These are phyloP conservation scores for Lemur catta DNA, from an alignment of 2,797 vertebrate species.

Conservation along the genomic window DNA sequence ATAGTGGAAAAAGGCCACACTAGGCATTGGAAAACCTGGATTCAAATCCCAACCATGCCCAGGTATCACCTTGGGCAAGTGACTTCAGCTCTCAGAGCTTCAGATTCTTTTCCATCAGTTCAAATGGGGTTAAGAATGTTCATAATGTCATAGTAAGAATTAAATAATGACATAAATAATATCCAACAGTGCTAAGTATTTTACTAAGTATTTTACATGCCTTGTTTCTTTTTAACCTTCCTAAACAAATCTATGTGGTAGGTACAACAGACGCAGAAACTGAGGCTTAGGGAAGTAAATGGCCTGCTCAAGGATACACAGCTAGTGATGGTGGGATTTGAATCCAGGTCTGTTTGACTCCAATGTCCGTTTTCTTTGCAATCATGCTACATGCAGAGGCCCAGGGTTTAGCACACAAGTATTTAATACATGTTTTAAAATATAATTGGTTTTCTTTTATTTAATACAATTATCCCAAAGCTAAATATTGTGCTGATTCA, in stretches of 20 bases:
- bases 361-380: background rate
- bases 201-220: background rate
- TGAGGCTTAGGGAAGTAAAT: background rate
- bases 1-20: background rate
- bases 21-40: background rate
- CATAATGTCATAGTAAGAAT: background rate
- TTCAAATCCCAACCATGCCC: background rate
- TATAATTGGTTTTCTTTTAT: slow-evolving; percentile 13
- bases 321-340: background rate
- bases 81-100: background rate
- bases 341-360: background rate
- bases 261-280: background rate
- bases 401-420: background rate
- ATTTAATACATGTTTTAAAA: slow-evolving; percentile 3
- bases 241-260: background rate
- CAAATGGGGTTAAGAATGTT: background rate
- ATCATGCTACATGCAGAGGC: background rate
- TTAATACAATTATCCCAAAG: background rate
- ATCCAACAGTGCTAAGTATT: background rate
- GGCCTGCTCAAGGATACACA: background rate
- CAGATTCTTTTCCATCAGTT: background rate
- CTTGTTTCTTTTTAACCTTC: background rate
- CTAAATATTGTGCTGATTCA: background rate
- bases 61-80: background rate
- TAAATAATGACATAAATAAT: background rate